Evolutionary conservation across 2,113 vertebrate species (phyloP), one percentile per base, ranked within the genome.

Genomic region (Paradisaea rubra): DNA sequence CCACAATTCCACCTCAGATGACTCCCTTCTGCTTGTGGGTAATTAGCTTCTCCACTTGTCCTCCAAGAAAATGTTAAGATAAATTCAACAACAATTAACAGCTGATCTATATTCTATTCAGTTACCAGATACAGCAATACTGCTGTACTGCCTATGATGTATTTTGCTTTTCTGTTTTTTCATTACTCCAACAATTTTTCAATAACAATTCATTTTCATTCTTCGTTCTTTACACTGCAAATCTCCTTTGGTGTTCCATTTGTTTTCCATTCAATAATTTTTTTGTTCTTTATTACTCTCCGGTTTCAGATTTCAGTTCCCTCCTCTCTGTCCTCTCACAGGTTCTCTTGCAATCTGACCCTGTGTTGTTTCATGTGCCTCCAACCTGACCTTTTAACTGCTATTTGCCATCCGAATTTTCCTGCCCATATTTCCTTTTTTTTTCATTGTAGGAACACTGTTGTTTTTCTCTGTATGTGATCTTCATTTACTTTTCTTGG

Each of bases 261-360:
- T 63, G 5, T 66, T 93, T 83, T 59, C 30, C 7, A 52, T 81
- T 72, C 70, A 45, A 41, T 12, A 64, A 0, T 15, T 81, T 78
- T 78, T 93, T 91, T 94, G 23, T 13, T 92, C 22, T 25, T 53
- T 86, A 80, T 95, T 78, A 65, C 31, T 94, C 3, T 42, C 37
- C 53, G 72, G 54, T 81, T 96, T 91, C 45, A 92, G 63, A 68
- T 47, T 96, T 95, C 88, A 69, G 56, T 45, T 95, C 54, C 54
- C 69, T 53, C 8, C 12, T 80, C 28, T 95, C 89, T 90, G 54
- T 89, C 74, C 68, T 86, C 15, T 95, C 80, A 91, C 45, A 70
- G 53, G 13, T 25, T 66, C 54, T 92, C 44, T 81, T 89, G 35
- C 25, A 7, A 21, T 70, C 63, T 94, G 68, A 88, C 64, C 6